These are phyloP conservation scores for Pristiophorus japonicus DNA, from an alignment of 2,113 vertebrate species.

Conservation along the genomic window DNA sequence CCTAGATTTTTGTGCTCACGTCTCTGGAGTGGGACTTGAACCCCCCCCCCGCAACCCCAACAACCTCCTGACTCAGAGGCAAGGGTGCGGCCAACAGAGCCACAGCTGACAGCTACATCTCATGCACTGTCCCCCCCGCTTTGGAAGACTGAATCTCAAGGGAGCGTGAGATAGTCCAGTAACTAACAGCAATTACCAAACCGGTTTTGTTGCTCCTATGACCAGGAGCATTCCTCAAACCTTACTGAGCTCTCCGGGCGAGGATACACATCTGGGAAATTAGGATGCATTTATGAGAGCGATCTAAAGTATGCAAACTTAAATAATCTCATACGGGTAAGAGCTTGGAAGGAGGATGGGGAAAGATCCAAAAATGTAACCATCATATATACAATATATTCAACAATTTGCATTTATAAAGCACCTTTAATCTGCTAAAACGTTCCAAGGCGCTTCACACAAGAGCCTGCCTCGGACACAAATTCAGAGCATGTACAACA, in stretches of 20 bases:
- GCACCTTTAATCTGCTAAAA: not conserved
- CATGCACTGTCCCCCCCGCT: not conserved
- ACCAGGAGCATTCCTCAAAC: not conserved
- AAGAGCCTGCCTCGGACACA: not conserved
- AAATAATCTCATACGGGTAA: slow-evolving; percentile 3
- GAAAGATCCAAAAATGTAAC: not conserved
- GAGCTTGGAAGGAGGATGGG: not conserved
- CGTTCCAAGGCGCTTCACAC: not conserved
- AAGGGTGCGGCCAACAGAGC: too few species aligned
- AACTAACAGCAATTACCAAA: not conserved
- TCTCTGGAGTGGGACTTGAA: too few species aligned
- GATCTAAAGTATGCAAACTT: not conserved
- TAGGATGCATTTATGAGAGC: not conserved
- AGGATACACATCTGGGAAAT: not conserved
- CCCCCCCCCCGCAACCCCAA: too few species aligned
- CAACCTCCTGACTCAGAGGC: too few species aligned
- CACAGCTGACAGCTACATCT: too few species aligned
- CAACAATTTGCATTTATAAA: not conserved
- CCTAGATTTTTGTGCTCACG: too few species aligned
- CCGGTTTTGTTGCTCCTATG: not conserved
- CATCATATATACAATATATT: not conserved
- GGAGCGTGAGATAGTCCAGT: not conserved
- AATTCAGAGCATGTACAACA: not conserved
- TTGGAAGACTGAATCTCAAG: not conserved
- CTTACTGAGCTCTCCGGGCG: not conserved